Evolutionary conservation across 2,888 invertebrate genomes (phyloP), one percentile per base, ranked within the genome.

Genomic region (Scotopteryx bipunctaria): DNA sequence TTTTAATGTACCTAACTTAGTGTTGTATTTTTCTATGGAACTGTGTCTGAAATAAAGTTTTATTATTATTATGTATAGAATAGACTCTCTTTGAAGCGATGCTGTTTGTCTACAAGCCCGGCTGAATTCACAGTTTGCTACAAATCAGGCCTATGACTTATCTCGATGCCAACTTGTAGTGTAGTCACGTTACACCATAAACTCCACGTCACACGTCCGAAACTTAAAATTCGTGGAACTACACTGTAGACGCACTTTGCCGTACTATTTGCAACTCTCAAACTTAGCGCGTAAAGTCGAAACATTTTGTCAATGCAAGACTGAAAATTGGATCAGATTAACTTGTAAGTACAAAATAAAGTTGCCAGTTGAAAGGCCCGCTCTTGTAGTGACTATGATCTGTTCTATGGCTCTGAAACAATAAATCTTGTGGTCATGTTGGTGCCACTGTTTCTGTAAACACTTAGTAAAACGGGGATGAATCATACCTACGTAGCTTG

Each of bases 171-270:
- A 9, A 8, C 40, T 33, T 35, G 27, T 27, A 47, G 14, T 29
- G 6, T 14, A 48, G 50, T 70, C 73, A 74, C 76, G 74, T 74
- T 73, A 46, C 15, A 46, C 36, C 67, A 69, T 71, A 69, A 74
- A 69, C 61, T 44, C 52, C 41, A 53, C 50, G 57, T 37, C 42
- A 43, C 37, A 60, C 64, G 59, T 63, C 57, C 36, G 55, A 51
- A 63, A 49, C 41, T 57, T 29, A 31, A 49, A 62, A 55, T 76
- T 76, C 76, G 59, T 71, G 66, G 76, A 76, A 76, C 47, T 55
- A 59, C 46, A 25, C 5, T 9, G 16, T 13, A 29, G 9, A 31
- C 11, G 15, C 40, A 33, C 0, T 25, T 31, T 23, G 8, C n/a
- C 1, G 4, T n/a, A n/a, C 43, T 11, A 38, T 38, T 44, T 43